phyloP scores from a whole-genome alignment of 2,888 invertebrate species.

The Thalpophila matura region DNA sequence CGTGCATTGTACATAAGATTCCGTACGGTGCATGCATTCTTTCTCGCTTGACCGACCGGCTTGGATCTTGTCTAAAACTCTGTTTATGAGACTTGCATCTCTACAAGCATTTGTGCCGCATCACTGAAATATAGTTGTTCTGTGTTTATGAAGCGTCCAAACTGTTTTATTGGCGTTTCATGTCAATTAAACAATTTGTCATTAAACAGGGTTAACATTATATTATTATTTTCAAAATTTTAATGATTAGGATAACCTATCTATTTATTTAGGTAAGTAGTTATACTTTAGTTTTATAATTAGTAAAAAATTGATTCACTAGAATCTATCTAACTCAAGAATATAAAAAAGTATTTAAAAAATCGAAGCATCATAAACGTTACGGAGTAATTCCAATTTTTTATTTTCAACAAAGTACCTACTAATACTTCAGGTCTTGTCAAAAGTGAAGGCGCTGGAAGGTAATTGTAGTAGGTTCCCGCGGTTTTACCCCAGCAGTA shows the following conservation, averaged over 20 bases:
- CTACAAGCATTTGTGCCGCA: constrained; percentile 34
- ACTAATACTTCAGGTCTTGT: constrained; percentile 52
- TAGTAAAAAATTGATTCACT: no score
- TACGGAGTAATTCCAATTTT: no score
- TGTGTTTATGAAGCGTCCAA: neutral
- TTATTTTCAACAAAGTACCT: constrained; percentile 15
- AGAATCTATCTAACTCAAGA: no score
- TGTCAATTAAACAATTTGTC: constrained; percentile 4
- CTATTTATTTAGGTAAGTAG: no score
- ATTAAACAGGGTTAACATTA: no score
- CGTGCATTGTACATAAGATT: constrained; percentile 72
- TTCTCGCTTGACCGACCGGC: constrained; percentile 71
- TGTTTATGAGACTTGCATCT: constrained; percentile 45
- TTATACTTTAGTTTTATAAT: no score
- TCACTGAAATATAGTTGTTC: constrained; percentile 13
- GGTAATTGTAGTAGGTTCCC: constrained; percentile 65
- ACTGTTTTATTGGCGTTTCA: neutral
- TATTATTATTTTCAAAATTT: no score
- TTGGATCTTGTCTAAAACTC: constrained; percentile 54
- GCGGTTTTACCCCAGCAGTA: constrained; percentile 65
- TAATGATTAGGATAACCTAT: no score
- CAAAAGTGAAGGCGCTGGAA: constrained; percentile 62
- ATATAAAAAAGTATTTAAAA: no score
- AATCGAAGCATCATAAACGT: no score
- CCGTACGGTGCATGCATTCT: constrained; percentile 74